Evolutionary conservation across 2,113 vertebrate species (phyloP), one percentile per base, ranked within the genome.

Genomic region (Motacilla tschutschensis): DNA sequence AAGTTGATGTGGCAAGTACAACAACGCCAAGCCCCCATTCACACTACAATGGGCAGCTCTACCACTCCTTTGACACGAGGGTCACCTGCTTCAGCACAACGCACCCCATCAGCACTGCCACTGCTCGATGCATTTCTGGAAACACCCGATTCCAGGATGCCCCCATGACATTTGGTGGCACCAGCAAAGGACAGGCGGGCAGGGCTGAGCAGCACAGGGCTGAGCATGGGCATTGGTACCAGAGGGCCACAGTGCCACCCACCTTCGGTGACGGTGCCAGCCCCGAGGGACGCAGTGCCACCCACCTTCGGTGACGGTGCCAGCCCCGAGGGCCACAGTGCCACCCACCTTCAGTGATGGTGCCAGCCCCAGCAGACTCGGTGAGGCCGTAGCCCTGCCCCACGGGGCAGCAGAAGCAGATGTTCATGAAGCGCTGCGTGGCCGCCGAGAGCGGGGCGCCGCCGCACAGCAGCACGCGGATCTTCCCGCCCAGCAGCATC

Each of bases 341-440:
- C 40, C 40, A 40, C 40, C 95, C 38, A 99, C 99, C 83, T 88
- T 99, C 98, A 2, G 97, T 98, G 78, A 99, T 98, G 16, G 98
- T 99, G 35, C 98, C 99, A 3, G 98, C 98, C 2, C 99, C 98
- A 1, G 98, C 97, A 3, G 98, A 99, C 83, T 99, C 99, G 0
- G 99, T 99, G 63, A 99, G 97, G 43, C 99, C 99, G 8, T 99
- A 99, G 1, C 99, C 99, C 94, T 99, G 99, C 20, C 98, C 98
- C 78, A 99, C 99, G 0, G 98, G 97, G 93, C 99, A 99, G 92
- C 99, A 99, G 77, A 99, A 98, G 55, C 99, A 99, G 84, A 99
- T 98, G 50, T 99, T 99, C 98, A 99, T 99, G 96, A 99, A 99
- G 35, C 98, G 96, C 83, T 99, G 98, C 1, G 99, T 99, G 29